Base-by-base conservation (phyloP, 1,140 invertebrate genomes). In the Muscidifurax raptorellus region DNA sequence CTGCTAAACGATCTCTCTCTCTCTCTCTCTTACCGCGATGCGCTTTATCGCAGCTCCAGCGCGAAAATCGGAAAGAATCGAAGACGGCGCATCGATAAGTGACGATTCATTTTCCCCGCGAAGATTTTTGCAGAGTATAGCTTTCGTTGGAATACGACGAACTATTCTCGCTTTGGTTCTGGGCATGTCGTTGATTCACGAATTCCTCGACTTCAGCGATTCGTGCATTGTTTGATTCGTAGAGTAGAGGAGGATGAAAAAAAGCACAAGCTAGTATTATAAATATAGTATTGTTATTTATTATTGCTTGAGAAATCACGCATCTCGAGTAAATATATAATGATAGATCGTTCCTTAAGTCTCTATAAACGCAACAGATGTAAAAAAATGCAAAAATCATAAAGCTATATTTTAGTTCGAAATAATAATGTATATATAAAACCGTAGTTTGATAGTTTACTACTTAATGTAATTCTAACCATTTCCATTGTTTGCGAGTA, bases 271-370 rank as follows among this genome's bases (percentile, higher is more conserved):
- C 22, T 13, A 25, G n/a, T 72, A 32, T 75, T 75, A 75, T 75
- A 75, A 75, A 75, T 75, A 75, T 75, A 75, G 40, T 28, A 47
- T 28, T 36, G 18, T 75, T 75, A 44, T 75, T 75, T 75, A 75
- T 75, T 75, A 75, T 75, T 75, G 72, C 72, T 75, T 75, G 72
- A 75, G 72, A 75, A 75, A 75, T 75, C 72, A 75, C 72, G 72
- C 32, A 75, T 75, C 72, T 44, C 72, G 32, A 75, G 72, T 47
- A 75, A 75, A 75, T 75, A 44, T 75, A 44, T 47, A 40, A 28
- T 28, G 72, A 47, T 44, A 75, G 22, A 75, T n/a, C 32, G 22
- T 36, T 75, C 32, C 72, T 75, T 75, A 75, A 44, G 25, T 75
- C 22, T 75, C 36, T 75, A n/a, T n/a, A 75, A 44, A 75, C 36